Evolutionary conservation across 2,888 invertebrate species (phyloP), one percentile per base, ranked within the genome.

Genomic region (Spicauda simplicius): DNA sequence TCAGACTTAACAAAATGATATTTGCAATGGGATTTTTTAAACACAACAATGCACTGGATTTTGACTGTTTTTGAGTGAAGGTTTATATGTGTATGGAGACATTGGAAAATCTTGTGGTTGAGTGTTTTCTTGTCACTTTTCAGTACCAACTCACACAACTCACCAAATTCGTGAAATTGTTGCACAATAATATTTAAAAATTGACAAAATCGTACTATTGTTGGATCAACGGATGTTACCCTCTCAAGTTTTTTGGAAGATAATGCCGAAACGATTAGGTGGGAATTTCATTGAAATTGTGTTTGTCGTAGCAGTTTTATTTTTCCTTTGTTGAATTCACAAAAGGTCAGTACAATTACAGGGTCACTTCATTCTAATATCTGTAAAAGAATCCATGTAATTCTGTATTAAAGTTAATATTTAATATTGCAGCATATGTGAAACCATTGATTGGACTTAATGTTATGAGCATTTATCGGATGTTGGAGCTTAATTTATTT

Each of bases 381-480:
- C 80, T 83, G 64, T 87, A 71, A 83, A 82, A 80, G 80, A 78
- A 83, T 80, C 76, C 77, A 80, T 90, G 78, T 85, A 80, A 85
- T 83, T 88, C 84, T 88, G 83, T 90, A 93, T 91, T 93, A 93
- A 93, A 93, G 87, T 82, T 90, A 86, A 88, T 88, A 84, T 93
- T 93, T 93, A 90, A 93, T 84, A 92, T 93, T 93, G 90, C 93
- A 93, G 93, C 93, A 85, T 87, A 85, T 87, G 77, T 85, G 85
- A 90, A 89, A 84, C 84, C 82, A 86, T 87, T 88, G 83, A 90
- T 90, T 90, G 91, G 91, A 90, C 89, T 90, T 88, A 85, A 84
- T 89, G 64, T 78, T 86, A 88, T 87, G 85, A 88, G 78, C 86
- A 84, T 89, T 88, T 87, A 84, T 88, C 79, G 91, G 91, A 90